Base-by-base conservation (phyloP, 2,113 vertebrate genomes). In the Ceyx melanurus region DNA sequence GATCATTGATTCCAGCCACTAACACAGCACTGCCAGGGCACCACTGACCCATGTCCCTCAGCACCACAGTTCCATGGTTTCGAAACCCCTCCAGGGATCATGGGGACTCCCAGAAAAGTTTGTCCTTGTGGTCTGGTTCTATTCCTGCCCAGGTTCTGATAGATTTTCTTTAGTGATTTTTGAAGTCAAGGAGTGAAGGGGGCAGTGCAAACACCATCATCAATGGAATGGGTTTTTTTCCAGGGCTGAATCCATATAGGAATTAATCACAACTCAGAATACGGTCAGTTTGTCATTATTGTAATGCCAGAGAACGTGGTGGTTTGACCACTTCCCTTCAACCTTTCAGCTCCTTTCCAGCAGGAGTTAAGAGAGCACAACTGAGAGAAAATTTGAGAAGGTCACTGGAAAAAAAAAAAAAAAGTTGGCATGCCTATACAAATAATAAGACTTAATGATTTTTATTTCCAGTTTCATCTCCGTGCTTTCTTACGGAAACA, bases 391-490 rank as follows among this genome's bases (percentile, higher is more conserved):
- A 72, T 15, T 11, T 92, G 21, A 66, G 76, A 61, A 79, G 66
- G 23, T 35, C 37, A 57, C 7, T n/a, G 77, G 82, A 17, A 43
- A 28, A 70, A 14, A 71, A 28, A n/a, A 5, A 37, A 53, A 83
- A 40, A 8, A 13, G 3, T 53, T 60, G 51, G 31, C 4, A 22
- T 35, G 46, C 64, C 75, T 86, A 62, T 40, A 33, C 66, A 80
- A 89, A 93, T 91, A 93, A 28, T 28, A 31, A 75, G 53, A 31
- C 4, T 66, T 62, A 88, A 86, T 84, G 81, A 80, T 68, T 92
- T 88, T 61, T 85, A 85, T 91, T 94, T 92, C 73, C 87, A 78
- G 7, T 93, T 94, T 90, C 13, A 61, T 88, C 88, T 68, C 42
- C 42, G 58, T 35, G 35, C 33, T 78, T 67, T 78, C 71, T 91